Conservation (phyloP, 2,888 invertebrate genomes). For the Drosophila recens region DNA sequence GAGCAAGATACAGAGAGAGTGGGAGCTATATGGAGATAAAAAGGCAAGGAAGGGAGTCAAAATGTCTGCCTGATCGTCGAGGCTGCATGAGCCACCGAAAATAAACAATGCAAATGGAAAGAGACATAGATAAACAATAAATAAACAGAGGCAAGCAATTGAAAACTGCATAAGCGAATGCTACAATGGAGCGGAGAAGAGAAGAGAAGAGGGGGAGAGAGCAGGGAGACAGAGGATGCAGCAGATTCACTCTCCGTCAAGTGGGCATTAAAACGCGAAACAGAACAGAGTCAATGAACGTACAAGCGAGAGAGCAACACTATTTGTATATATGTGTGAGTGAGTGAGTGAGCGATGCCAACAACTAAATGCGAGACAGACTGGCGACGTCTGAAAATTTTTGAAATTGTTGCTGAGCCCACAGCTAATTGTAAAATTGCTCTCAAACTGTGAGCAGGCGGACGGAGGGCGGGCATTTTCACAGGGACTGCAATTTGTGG, state of each 20-base stretch:
- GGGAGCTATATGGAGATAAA: neutral
- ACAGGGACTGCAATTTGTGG: neutral
- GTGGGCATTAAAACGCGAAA: conserved; percentile 37
- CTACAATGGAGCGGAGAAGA: conserved; percentile 12
- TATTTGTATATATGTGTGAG: conserved; percentile 1
- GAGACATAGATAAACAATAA: conserved; percentile 77
- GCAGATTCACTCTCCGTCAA: conserved; percentile 25
- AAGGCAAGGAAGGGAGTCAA: conserved; percentile 19
- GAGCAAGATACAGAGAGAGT: conserved; percentile 12
- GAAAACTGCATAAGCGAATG: conserved; percentile 59
- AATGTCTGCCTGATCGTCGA: conserved; percentile 61
- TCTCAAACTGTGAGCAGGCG: conserved; percentile 37
- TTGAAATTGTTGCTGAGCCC: conserved; percentile 22
- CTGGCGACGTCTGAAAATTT: conserved; percentile 49
- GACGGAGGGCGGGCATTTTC: neutral
- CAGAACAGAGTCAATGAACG: conserved; percentile 69
- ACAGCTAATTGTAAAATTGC: conserved; percentile 58
- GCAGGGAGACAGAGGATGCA: neutral
- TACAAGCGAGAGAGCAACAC: conserved; percentile 15
- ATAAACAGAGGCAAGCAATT: conserved; percentile 70
- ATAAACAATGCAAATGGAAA: conserved; percentile 72
- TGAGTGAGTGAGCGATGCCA: conserved; percentile 17
- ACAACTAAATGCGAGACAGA: conserved; percentile 52
- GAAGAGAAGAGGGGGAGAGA: neutral
- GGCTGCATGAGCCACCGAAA: conserved; percentile 66